phyloP scores from a whole-genome alignment of 2,797 vertebrate genomes.

The Phalloptychus januarius region DNA sequence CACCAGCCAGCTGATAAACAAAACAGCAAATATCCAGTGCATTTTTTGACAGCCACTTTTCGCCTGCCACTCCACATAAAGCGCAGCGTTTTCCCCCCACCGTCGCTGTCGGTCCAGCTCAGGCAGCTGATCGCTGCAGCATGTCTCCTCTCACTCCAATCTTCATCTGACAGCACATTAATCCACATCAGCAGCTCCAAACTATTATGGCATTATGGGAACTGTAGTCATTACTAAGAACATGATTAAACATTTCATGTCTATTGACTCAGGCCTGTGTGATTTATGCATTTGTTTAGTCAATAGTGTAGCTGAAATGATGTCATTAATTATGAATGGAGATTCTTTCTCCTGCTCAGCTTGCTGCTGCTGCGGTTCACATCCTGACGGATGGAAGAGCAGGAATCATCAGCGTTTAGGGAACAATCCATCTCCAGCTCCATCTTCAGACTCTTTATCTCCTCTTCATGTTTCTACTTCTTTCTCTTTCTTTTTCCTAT shows the following conservation, averaged over 20 bases:
- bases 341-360: constrained; percentile 68
- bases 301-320: constrained; percentile 94
- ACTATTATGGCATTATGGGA: constrained; percentile 97
- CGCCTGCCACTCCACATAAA: constrained; percentile 77
- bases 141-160: constrained; percentile 33
- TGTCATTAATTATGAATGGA: constrained; percentile 98
- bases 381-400: constrained; percentile 88
- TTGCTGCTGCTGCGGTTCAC: constrained; percentile 37
- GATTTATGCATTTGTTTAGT: constrained; percentile 99
- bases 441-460: constrained; percentile 42
- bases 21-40: constrained; percentile 79
- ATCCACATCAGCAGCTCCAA: constrained; percentile 95
- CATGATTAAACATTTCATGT: constrained; percentile 97
- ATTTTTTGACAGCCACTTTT: constrained; percentile 80
- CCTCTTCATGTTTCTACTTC: constrained; percentile 33
- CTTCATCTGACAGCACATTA: constrained; percentile 86
- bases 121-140: constrained; percentile 37
- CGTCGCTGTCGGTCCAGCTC: constrained; percentile 53
- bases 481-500: not conserved
- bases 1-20: constrained; percentile 77
- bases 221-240: constrained; percentile 97
- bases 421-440: constrained; percentile 87
- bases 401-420: constrained; percentile 81
- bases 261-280: constrained; percentile 91
- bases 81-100: constrained; percentile 6